Conservation (phyloP, 2,888 invertebrate genomes). For the Drosophila testacea region DNA sequence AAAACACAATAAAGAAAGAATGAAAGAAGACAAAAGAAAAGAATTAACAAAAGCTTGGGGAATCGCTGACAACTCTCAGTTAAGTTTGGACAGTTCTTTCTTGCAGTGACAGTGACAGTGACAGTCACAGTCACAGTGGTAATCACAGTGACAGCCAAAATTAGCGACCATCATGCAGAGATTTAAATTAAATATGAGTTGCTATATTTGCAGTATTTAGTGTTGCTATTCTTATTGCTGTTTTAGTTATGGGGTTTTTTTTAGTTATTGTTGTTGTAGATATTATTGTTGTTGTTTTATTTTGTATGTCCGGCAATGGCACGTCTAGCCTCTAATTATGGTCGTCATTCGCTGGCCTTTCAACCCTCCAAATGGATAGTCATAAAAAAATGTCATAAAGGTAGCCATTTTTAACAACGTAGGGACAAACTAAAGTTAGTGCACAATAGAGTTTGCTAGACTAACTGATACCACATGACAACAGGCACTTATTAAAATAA, state of each 20-base stretch:
- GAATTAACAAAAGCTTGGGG: slow-evolving; percentile 33
- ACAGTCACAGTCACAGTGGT: slow-evolving; percentile 45
- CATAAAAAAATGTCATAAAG: slow-evolving; percentile 78
- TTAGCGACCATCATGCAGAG: slow-evolving; percentile 67
- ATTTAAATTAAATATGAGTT: slow-evolving; percentile 73
- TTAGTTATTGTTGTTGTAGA: slow-evolving; percentile 5
- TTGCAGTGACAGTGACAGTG: slow-evolving; percentile 19
- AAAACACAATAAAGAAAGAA: slow-evolving; percentile 10
- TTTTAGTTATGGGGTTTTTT: slow-evolving; percentile 18
- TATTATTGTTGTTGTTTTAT: slow-evolving; percentile 9
- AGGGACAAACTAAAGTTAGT: slow-evolving; percentile 6
- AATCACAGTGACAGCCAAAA: slow-evolving; percentile 66
- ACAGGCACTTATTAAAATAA: background rate
- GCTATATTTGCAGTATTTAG: slow-evolving; percentile 32
- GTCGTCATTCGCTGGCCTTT: slow-evolving; percentile 45
- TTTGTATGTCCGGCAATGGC: slow-evolving; percentile 30
- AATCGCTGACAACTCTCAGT: slow-evolving; percentile 44
- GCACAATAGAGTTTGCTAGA: background rate
- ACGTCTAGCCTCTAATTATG: slow-evolving; percentile 70
- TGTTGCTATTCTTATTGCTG: slow-evolving; percentile 10
- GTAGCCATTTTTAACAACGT: slow-evolving; percentile 62
- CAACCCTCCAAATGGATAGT: slow-evolving; percentile 67
- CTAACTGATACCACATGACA: background rate
- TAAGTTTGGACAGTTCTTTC: slow-evolving; percentile 48
- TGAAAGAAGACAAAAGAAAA: slow-evolving; percentile 7